Evolutionary conservation across 2,113 vertebrate species (phyloP).

Genomic region (Leucopsar rothschildi): DNA sequence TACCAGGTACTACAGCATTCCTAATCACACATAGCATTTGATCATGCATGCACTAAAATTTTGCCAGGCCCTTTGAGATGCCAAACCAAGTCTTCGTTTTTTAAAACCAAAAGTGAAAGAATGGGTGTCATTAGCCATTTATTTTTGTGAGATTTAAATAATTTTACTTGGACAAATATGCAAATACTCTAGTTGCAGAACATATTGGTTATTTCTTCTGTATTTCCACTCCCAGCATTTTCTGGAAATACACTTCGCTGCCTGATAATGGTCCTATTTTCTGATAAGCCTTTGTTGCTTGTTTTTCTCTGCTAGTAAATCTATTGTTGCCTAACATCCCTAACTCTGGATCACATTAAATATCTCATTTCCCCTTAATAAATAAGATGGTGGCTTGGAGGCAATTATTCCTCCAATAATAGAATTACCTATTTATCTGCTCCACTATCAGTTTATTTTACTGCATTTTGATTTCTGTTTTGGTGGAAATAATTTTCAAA

Average conservation of each 20-base stretch:
- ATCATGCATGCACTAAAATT: background rate
- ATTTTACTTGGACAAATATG: background rate
- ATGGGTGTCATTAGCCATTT: background rate
- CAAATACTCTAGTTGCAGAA: background rate
- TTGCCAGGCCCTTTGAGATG: background rate
- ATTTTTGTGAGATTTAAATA: background rate
- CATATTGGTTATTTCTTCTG: background rate
- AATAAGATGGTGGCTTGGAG: background rate
- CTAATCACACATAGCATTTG: background rate
- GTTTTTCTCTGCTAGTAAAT: background rate
- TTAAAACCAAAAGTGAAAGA: background rate
- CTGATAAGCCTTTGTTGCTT: background rate
- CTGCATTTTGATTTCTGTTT: background rate
- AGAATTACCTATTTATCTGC: background rate
- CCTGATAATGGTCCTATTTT: background rate
- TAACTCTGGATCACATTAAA: background rate
- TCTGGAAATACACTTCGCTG: background rate
- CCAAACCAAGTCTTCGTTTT: background rate
- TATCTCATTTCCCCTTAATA: conserved; percentile 1
- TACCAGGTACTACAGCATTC: background rate
- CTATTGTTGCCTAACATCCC: background rate
- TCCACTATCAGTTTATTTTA: background rate
- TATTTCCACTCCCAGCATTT: background rate
- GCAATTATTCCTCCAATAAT: background rate
- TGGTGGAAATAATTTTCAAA: background rate